Base-by-base conservation (phyloP, 2,888 invertebrate species). In the Cenopis cana region DNA sequence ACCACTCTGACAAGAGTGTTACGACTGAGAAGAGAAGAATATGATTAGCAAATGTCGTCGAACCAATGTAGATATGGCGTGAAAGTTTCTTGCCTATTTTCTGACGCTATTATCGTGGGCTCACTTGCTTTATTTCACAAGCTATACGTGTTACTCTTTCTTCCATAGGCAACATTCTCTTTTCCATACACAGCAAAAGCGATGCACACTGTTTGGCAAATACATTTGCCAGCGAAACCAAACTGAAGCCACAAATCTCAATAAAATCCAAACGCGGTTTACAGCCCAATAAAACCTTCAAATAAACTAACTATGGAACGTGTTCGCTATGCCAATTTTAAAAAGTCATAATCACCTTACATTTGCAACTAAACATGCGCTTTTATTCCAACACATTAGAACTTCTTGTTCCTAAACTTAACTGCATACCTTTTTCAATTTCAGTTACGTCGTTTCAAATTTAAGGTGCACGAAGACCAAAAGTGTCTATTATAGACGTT, bases 251-350 rank as follows among this genome's bases (percentile, higher is more conserved):
- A 11, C 46, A 50, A 61, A 50, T 61, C 61, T 52, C 62, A 29
- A 50, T 33, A 14, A 52, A 62, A 36, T 33, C 55, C n/a, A 14
- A 55, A 29, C 33, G 50, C 33, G 36, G 50, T 62, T 62, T 52
- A 62, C 50, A 62, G 20, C 50, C 62, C 33, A 62, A 62, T 62
- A 62, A 62, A 62, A 62, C 62, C 36, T 62, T 62, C 62, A 52
- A 62, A 52, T 62, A 62, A 62, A 52, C 50, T 52, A 62, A 62
- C 8, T 50, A 36, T 62, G 33, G 33, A 29, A 18, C 8, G 14
- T 36, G 33, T 52, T 52, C 9, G 9, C 50, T n/a, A 33, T 24
- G 0, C 33, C 33, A 62, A 29, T 12, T 18, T n/a, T 0, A 24
- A n/a, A 60, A 60, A 9, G 38, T 60, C 24, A 6, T 60, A 60